Evolutionary conservation across 1,140 invertebrate genomes (phyloP).

Genomic region (Brachionus rotundiformis): DNA sequence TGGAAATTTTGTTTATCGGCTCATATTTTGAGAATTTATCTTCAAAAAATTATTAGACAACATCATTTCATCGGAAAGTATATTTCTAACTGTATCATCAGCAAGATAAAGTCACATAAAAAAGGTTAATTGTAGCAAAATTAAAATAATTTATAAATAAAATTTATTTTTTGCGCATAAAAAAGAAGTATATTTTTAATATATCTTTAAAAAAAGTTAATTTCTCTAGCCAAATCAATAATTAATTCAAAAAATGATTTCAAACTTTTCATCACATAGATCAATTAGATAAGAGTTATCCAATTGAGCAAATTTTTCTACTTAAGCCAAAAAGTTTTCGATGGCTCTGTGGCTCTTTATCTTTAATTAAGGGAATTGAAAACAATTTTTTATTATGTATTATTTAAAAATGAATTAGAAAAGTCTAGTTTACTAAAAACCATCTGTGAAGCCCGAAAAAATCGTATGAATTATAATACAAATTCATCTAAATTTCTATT

Average conservation of each 20-base stretch:
- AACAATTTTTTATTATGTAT: neutral
- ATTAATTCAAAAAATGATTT: neutral
- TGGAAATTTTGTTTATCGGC: too few relatives aligned
- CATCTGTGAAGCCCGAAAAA: neutral
- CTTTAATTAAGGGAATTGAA: neutral
- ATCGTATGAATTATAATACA: neutral
- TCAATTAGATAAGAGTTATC: neutral
- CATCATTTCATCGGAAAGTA: too few relatives aligned
- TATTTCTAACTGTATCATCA: too few relatives aligned
- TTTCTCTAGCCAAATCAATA: neutral
- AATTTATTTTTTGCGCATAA: too few relatives aligned
- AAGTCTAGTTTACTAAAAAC: neutral
- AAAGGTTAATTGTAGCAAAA: too few relatives aligned
- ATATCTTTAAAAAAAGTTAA: neutral
- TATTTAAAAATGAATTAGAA: neutral
- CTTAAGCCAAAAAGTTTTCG: neutral
- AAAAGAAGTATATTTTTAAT: neutral
- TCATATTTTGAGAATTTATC: too few relatives aligned
- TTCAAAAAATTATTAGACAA: too few relatives aligned
- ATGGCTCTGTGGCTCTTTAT: neutral
- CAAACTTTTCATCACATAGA: neutral
- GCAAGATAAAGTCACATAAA: too few relatives aligned
- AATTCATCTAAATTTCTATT: conserved; percentile 1
- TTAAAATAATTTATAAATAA: too few relatives aligned
- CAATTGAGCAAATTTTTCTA: neutral